These are phyloP conservation scores for Trichogramma pretiosum DNA, from an alignment of 1,140 invertebrate species.

Conservation along the genomic window DNA sequence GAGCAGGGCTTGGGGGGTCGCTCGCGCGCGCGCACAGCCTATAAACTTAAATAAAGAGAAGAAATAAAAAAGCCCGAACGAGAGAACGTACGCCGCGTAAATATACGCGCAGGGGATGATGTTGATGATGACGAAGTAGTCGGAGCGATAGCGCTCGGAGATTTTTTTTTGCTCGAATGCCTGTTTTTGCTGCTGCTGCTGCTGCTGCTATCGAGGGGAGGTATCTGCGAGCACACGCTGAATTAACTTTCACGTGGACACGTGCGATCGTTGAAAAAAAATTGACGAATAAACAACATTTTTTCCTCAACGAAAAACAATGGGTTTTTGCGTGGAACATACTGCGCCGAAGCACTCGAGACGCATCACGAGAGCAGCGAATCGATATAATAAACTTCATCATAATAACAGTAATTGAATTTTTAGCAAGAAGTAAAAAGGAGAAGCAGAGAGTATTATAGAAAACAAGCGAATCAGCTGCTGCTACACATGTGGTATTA, in stretches of 20 bases:
- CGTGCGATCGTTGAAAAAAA: no score
- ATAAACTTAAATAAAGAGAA: no score
- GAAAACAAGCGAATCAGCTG: constrained; percentile 27
- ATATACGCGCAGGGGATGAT: constrained; percentile 17
- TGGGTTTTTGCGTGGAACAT: constrained; percentile 5
- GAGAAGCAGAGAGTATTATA: constrained; percentile 11
- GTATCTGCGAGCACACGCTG: no score
- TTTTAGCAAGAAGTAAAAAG: constrained; percentile 18
- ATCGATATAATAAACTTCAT: no score
- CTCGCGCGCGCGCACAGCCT: not conserved
- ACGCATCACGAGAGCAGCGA: constrained; percentile 5
- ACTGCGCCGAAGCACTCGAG: constrained; percentile 7
- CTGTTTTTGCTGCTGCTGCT: no score
- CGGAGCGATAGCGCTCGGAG: constrained; percentile 15
- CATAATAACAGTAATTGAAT: no score
- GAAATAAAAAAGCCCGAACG: no score
- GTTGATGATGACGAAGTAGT: constrained; percentile 13
- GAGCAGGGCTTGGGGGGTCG: not conserved
- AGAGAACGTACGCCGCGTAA: constrained; percentile 7
- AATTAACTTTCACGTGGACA: no score
- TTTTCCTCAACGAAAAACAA: constrained; percentile 11
- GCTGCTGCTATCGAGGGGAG: no score
- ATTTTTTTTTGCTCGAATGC: no score
- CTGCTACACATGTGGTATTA: constrained; percentile 40
- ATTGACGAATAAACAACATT: no score